Base-by-base conservation (phyloP, 2,888 invertebrate species). In the Harmothoe impar region DNA sequence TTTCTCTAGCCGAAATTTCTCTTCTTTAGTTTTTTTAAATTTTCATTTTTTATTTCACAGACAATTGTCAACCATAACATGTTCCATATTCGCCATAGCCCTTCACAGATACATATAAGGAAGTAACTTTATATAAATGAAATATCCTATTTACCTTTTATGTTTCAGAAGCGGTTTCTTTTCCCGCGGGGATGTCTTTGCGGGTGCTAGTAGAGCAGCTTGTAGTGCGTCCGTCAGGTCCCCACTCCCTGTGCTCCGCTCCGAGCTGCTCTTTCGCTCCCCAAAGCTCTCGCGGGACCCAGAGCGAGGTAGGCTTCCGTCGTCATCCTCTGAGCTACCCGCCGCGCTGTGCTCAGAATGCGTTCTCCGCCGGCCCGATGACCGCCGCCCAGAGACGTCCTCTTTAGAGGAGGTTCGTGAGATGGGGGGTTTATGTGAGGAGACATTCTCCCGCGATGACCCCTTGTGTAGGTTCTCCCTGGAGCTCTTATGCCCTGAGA, bases 331-430 rank as follows among this genome's bases (percentile, higher is more conserved):
- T 10, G 89, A 72, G 43, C 85, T 85, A 25, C 86, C 68, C 0
- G 77, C 77, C 85, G 84, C 54, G 20, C 91, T 86, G n/a, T 91
- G 91, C 78, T 91, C 91, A 10, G 91, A 91, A 52, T 89, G 68
- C 0, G 91, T 89, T 56, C 91, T 72, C 31, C 91, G 43, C 33
- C 90, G 68, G 81, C 86, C 62, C 5, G 90, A 52, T 15, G 89
- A 81, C 33, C 81, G 68, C 54, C 89, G 77, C 33, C 84, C 43
- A 15, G 35, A 43, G 0, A 89, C 77, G 29, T 90, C 90, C 78
- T 89, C 90, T 29, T 81, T 88, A 15, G 90, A 90, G 10, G 90
- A 77, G 1, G 91, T 43, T 52, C 90, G 86, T 20, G 56, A 68
- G 56, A 81, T 43, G 31, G 91, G 91, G 0, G 91, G 91, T 51